Base-by-base conservation (phyloP, 1,140 invertebrate genomes). In the Lethocerus indicus region DNA sequence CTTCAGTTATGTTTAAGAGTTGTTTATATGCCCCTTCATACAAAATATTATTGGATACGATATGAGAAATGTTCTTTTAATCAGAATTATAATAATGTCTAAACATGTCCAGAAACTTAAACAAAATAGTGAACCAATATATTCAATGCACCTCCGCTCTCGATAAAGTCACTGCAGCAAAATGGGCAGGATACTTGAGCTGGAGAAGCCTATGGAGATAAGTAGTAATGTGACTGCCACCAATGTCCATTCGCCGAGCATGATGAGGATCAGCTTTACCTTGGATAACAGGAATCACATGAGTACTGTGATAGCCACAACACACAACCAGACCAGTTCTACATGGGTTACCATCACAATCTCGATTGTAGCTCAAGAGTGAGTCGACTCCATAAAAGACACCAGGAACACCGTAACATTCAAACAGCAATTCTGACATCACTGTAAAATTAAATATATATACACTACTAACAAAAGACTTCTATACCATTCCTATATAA, bases 381-480 rank as follows among this genome's bases (percentile, higher is more conserved):
- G 79, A 76, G 66, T 95, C 92, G 12, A 94, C 74, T 26, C 88
- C 88, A 65, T 92, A 94, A 41, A 76, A 75, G 14, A 95, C 71
- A 6, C 76, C 74, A 39, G 90, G 89, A 12, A 95, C 73, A 48
- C 79, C 75, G 61, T 95, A 95, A 58, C 87, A 91, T 67, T 96
- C 92, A 69, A 95, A 96, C 37, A 96, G 65, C 32, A 96, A 68
- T 64, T 96, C 91, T 25, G 83, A 88, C 89, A 95, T 94, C 54
- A 87, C 88, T 57, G 54, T 49, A 58, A 59, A 16, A 13, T 40
- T 21, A 39, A 16, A 28, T 16, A 16, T 26, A 45, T 24, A 26
- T 16, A 29, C 16, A 27, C 18, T 6, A n/a, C 14, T 2, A 24
- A 41, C 39, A 12, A 24, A 42, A 27, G 20, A 9, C 12, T 26